Evolutionary conservation across 2,797 vertebrate genomes (phyloP).

Genomic region (Falco columbarius): DNA sequence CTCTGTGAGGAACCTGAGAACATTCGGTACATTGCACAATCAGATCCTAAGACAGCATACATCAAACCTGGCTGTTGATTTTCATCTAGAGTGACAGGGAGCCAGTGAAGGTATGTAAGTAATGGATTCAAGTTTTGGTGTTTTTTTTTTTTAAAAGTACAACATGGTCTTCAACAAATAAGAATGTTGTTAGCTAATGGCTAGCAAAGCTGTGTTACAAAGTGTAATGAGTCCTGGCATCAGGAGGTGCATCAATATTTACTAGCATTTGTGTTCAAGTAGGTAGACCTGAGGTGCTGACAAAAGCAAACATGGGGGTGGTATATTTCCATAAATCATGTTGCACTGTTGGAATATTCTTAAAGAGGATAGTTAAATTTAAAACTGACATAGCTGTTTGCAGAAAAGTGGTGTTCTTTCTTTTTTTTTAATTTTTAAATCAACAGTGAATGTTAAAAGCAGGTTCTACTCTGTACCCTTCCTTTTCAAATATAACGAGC

Average conservation of each 20-base stretch:
- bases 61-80: not conserved
- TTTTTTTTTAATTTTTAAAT: not conserved
- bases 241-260: not conserved
- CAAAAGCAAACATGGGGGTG: not conserved
- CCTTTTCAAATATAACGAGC: not conserved
- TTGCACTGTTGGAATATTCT: not conserved
- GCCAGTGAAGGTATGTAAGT: not conserved
- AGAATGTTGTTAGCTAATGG: not conserved
- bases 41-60: not conserved
- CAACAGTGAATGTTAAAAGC: not conserved
- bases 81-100: not conserved
- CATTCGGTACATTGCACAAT: too few relatives aligned
- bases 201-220: not conserved
- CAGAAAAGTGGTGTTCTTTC: not conserved
- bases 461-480: not conserved
- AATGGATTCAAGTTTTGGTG: not conserved
- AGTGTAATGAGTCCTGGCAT: not conserved
- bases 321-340: not conserved
- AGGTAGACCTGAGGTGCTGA: not conserved
- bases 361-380: not conserved
- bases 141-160: not conserved
- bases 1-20: not conserved
- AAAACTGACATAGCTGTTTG: not conserved
- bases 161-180: not conserved
- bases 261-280: not conserved